phyloP scores from a whole-genome alignment of 2,113 vertebrate genomes.

The Lophotis ruficrista region DNA sequence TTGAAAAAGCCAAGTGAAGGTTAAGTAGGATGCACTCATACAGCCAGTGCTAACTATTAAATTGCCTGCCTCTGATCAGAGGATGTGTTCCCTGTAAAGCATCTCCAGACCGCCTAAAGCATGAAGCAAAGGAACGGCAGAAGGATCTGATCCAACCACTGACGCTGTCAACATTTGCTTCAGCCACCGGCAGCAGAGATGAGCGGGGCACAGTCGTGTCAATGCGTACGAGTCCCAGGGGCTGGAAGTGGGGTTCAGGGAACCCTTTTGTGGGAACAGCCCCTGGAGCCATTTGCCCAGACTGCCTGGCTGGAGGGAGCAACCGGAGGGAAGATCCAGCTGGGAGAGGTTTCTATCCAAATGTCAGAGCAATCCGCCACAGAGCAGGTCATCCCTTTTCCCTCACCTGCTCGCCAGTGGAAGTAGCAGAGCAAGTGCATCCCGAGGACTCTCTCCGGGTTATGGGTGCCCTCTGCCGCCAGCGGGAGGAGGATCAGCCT shows the following conservation, averaged over 20 bases:
- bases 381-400: neutral
- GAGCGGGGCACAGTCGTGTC: rapidly evolving
- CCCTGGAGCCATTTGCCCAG: neutral
- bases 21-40: neutral
- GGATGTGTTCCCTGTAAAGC: neutral
- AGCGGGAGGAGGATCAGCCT: neutral
- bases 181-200: neutral
- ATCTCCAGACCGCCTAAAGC: neutral
- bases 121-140: neutral
- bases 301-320: neutral
- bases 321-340: neutral
- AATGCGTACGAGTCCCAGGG: rapidly evolving
- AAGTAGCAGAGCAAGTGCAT: neutral
- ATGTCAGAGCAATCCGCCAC: neutral
- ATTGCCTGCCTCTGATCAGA: neutral
- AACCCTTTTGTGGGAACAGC: neutral
- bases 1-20: neutral
- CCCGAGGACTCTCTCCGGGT: neutral
- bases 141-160: neutral
- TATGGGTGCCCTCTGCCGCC: slow-evolving; percentile 54
- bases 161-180: neutral
- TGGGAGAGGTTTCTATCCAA: neutral
- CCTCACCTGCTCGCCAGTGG: neutral
- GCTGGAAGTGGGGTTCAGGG: neutral
- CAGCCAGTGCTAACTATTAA: neutral